Evolutionary conservation across 2,888 invertebrate species (phyloP), one percentile per base, ranked within the genome.

Genomic region (Smittia aterrima): DNA sequence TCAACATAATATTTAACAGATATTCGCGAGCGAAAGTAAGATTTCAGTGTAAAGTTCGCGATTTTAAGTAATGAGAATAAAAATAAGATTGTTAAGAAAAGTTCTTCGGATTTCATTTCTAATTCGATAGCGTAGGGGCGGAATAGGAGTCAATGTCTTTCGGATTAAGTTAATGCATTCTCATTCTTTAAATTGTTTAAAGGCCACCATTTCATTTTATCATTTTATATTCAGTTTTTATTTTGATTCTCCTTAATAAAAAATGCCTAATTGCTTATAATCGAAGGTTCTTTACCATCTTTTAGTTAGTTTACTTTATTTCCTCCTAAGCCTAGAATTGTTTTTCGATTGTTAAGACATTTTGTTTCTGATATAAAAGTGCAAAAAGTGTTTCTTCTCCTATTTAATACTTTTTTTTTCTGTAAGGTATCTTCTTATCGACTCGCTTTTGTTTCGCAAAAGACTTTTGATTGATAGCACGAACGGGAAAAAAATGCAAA

Each of bases 1-100:
- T 47, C 16, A 47, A 47, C 47, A 47, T 47, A 47, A 47, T 47
- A 47, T n/a, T 47, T 47, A 47, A 47, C 47, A 47, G 47, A 47
- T n/a, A 47, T n/a, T n/a, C 32, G 32, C 32, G 32, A 32, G 32
- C 32, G 9, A 32, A 32, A 6, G 32, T 32, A 32, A 32, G 32
- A n/a, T 32, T 32, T 32, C 9, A 32, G 32, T 32, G 32, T 32
- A 32, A 32, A 32, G 32, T 32, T 32, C 32, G 32, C 32, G 32
- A 9, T 2, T 47, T 47, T 47, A 47, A 47, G n/a, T 16, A 47
- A 47, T 47, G 11, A 47, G 16, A 47, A 47, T 47, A 47, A 47
- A n/a, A 47, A 47, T n/a, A 47, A 47, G 47, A 6, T 47, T 47
- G 16, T 13, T 47, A 47, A 47, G 16, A 47, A 47, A 47, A n/a